Evolutionary conservation across 2,113 vertebrate species (phyloP), one percentile per base, ranked within the genome.

Genomic region (Dermatemys mawii): DNA sequence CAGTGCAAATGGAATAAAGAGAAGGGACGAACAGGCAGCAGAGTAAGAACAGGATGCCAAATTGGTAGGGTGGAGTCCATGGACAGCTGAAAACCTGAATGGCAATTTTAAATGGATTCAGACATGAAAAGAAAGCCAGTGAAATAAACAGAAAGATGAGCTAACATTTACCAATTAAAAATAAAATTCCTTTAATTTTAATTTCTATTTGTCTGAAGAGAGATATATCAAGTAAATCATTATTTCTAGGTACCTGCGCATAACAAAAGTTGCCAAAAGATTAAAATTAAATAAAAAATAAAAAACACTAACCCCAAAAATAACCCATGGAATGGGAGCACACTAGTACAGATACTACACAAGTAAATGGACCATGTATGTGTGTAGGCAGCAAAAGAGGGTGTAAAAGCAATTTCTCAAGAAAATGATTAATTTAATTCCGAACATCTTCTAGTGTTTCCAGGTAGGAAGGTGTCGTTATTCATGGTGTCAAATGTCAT

Each of bases 21-120:
- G 78, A 87, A 87, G 19, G 32, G 67, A 55, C 38, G 35, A 92
- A 53, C 41, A 53, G 50, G 41, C 38, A 83, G 29, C 26, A 81
- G 12, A 87, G 29, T 16, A 92, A 41, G 22, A 85, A 26, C 54
- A 83, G 73, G 53, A 55, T 85, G n/a, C 49, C 14, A 41, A 19
- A n/a, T 19, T 46, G 73, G 10, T 76, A 46, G 26, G 38, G 73
- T 46, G 53, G 6, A 83, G 5, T 75, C 63, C 51, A 76, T 10
- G n/a, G 80, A 90, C 79, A 86, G 35, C 6, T 90, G 78, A 63
- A 93, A 94, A 91, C 76, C 86, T 91, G 44, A 26, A 90, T 49
- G 89, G 6, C 44, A 87, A 6, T 90, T 9, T 91, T 67, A 95
- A 96, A 95, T 57, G 41, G 32, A 87, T 86, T 96, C 80, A 91